phyloP scores from a whole-genome alignment of 2,888 invertebrate species.

The Oscheius onirici region DNA sequence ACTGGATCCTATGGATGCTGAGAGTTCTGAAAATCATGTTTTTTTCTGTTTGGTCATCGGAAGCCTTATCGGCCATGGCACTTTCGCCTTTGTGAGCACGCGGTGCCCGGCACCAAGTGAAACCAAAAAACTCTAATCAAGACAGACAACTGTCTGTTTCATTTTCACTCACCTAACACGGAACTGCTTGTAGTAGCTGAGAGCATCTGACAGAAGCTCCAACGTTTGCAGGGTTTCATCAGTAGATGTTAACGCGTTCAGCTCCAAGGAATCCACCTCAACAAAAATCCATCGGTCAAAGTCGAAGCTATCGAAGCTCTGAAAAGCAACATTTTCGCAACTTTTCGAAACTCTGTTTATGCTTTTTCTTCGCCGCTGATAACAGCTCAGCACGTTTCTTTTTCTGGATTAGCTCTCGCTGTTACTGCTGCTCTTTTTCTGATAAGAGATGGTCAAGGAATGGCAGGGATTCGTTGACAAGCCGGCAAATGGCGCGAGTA shows the following conservation, averaged over 20 bases:
- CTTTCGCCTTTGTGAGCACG: slow-evolving; percentile 12
- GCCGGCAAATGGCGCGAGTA: too few relatives aligned
- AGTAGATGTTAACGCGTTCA: slow-evolving; percentile 25
- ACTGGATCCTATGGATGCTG: neutral
- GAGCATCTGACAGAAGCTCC: neutral
- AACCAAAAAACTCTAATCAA: slow-evolving; percentile 20
- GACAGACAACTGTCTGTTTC: slow-evolving; percentile 5
- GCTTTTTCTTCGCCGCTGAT: neutral
- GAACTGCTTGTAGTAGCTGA: slow-evolving; percentile 35
- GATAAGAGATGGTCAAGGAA: slow-evolving; percentile 16
- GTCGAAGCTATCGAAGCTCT: slow-evolving; percentile 42
- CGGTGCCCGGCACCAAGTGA: slow-evolving; percentile 21
- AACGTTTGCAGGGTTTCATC: slow-evolving; percentile 16
- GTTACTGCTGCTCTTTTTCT: slow-evolving; percentile 19
- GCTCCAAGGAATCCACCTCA: slow-evolving; percentile 37
- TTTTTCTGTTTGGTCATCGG: neutral
- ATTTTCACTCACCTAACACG: slow-evolving; percentile 36
- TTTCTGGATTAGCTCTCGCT: slow-evolving; percentile 21
- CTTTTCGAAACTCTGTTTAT: slow-evolving; percentile 13
- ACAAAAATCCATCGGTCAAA: slow-evolving; percentile 45
- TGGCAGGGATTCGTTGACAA: slow-evolving; percentile 15
- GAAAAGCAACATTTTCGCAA: slow-evolving; percentile 31
- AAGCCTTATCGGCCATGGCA: slow-evolving; percentile 17
- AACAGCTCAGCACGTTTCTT: slow-evolving; percentile 29
- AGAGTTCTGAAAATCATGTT: slow-evolving; percentile 13